phyloP scores from a whole-genome alignment of 2,888 invertebrate species.

The Chalcosyrphus nemorum region DNA sequence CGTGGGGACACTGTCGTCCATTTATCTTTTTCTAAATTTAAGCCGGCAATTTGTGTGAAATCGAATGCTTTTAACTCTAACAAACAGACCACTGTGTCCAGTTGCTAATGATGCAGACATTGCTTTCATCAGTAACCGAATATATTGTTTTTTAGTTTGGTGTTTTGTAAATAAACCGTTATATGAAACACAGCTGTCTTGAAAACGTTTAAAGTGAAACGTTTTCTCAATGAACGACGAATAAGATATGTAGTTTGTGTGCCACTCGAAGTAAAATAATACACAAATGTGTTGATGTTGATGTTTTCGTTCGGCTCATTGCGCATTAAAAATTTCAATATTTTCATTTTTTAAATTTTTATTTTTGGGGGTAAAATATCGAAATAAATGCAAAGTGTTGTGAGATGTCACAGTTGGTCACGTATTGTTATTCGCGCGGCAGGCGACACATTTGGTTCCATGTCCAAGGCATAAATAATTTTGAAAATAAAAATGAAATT shows the following conservation, averaged over 20 bases:
- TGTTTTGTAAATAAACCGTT: slow-evolving; percentile 1
- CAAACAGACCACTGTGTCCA: background rate
- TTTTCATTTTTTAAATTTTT: background rate
- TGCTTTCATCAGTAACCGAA: background rate
- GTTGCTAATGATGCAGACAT: background rate
- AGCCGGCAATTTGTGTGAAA: background rate
- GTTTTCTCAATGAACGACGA: slow-evolving; percentile 22
- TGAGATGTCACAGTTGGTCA: slow-evolving; percentile 18
- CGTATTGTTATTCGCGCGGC: slow-evolving; percentile 19
- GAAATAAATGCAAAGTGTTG: slow-evolving; percentile 26
- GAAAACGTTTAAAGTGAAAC: background rate
- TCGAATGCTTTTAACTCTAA: background rate
- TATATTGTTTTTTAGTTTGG: slow-evolving; percentile 4
- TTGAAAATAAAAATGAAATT: slow-evolving; percentile 9
- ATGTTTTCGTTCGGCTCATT: slow-evolving; percentile 6
- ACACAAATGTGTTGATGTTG: slow-evolving; percentile 3
- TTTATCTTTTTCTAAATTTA: slow-evolving; percentile 18
- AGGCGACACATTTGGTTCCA: background rate
- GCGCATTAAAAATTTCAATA: slow-evolving; percentile 7
- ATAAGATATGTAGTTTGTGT: background rate
- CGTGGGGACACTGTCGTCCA: slow-evolving; percentile 1
- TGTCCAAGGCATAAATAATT: slow-evolving; percentile 22
- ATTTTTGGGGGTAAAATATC: background rate
- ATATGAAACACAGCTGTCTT: slow-evolving; percentile 24
- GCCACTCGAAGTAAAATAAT: background rate